Base-by-base conservation (phyloP, 2,797 vertebrate genomes). In the Malurus splendens region DNA sequence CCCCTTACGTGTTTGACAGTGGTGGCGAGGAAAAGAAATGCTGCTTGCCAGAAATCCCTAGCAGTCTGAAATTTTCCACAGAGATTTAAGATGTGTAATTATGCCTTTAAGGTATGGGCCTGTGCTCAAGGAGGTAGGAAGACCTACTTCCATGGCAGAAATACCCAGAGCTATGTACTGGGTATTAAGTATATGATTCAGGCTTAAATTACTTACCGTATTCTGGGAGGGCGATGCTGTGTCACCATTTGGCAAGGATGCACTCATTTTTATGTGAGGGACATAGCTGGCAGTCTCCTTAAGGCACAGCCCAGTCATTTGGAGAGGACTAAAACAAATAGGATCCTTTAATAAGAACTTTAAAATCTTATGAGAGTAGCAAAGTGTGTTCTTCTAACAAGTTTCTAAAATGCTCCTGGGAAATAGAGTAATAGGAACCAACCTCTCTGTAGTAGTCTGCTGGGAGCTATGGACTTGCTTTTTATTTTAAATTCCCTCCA, bases 81-180 rank as follows among this genome's bases (percentile, higher is more conserved):
- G 85, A 82, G 51, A 81, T 68, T 94, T 83, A 75, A 77, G 74
- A 78, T 54, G 32, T 62, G 11, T 89, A 90, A 91, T 91, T 92
- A 54, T 82, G 59, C 41, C 28, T 85, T 52, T 45, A 57, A 84
- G 64, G 56, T 54, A 50, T 6, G 88, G 75, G 57, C 55, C 56
- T 79, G 36, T 64, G n/a, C 47, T 77, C 48, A 82, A 33, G 75
- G 60, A 87, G 48, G 61, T 32, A 59, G 83, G 50, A 85, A 66
- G 41, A 55, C 19, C 18, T 64, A 48, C 33, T 80, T 89, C 44
- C n/a, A 3, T 80, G 72, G 79, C 65, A 93, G 78, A 91, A 90
- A 42, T 66, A 80, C 52, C 36, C 51, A 45, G 73, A 78, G 27
- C 65, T 72, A 32, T 67, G 33, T 6, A 11, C 68, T 67, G 54